These are phyloP conservation scores for Tupaia tana DNA, from an alignment of 2,113 vertebrate genomes.

Conservation along the genomic window DNA sequence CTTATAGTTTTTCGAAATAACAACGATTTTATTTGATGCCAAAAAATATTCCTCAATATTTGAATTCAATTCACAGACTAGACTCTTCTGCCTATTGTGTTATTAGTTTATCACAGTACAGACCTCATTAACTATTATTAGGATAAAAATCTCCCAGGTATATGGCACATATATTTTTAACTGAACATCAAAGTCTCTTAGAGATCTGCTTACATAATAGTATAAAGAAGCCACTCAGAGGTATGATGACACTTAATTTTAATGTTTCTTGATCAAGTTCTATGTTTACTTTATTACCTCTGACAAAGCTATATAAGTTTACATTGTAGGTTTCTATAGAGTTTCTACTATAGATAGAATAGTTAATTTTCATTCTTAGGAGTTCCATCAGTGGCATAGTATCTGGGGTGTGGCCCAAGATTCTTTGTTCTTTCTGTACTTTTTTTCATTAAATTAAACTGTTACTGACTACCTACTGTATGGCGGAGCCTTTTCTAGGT, in stretches of 20 bases:
- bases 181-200: slow-evolving; percentile 11
- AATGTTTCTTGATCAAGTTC: slow-evolving; percentile 32
- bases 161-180: slow-evolving; percentile 34
- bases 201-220: not conserved
- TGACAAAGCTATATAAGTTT: slow-evolving; percentile 25
- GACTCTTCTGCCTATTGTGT: not conserved
- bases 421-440: not conserved
- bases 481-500: not conserved
- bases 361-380: slow-evolving; percentile 4
- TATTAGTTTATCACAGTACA: slow-evolving; percentile 15
- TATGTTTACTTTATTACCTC: slow-evolving; percentile 48
- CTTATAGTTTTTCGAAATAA: slow-evolving; percentile 32
- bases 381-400: not conserved
- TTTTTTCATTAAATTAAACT: slow-evolving; percentile 56
- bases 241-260: slow-evolving; percentile 12
- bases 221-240: slow-evolving; percentile 2
- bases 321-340: not conserved
- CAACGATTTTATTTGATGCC: not conserved
- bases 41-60: slow-evolving; percentile 30
- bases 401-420: slow-evolving; percentile 6
- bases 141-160: not conserved
- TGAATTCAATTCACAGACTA: slow-evolving; percentile 4
- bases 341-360: slow-evolving; percentile 41
- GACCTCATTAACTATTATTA: slow-evolving; percentile 10
- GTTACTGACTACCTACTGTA: slow-evolving; percentile 17